These are phyloP conservation scores for Drosophila tani DNA, from an alignment of 1,140 invertebrate genomes.

Conservation along the genomic window DNA sequence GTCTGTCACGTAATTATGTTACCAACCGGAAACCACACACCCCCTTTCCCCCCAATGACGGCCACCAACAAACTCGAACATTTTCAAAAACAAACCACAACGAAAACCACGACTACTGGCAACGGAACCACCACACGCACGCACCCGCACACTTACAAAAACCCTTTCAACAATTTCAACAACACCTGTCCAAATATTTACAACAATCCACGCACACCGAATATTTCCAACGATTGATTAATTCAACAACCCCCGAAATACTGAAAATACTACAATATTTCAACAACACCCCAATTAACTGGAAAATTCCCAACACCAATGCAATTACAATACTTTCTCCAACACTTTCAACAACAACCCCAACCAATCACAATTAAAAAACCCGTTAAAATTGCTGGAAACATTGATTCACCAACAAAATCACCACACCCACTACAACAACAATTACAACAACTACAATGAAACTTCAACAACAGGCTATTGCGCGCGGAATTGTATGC, in stretches of 20 bases:
- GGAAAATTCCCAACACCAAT: not conserved
- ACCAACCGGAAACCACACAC: slow-evolving; percentile 21
- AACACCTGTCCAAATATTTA: not conserved
- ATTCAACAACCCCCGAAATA: not conserved
- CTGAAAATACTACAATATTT: not conserved
- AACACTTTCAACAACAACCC: slow-evolving; percentile 17
- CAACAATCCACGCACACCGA: not conserved
- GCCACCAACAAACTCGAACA: slow-evolving; percentile 28
- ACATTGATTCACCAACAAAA: not conserved
- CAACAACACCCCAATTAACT: not conserved
- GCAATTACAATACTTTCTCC: slow-evolving; percentile 11
- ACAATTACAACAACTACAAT: slow-evolving; percentile 27
- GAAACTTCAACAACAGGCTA: slow-evolving; percentile 85
- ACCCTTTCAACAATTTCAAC: not conserved
- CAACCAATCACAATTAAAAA: slow-evolving; percentile 1
- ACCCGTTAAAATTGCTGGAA: not conserved
- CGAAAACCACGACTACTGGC: slow-evolving; percentile 10
- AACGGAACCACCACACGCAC: slow-evolving; percentile 2
- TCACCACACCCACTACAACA: slow-evolving; percentile 26
- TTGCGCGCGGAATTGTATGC: slow-evolving; percentile 88
- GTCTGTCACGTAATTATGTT: slow-evolving; percentile 65
- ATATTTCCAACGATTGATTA: not conserved
- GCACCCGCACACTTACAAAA: slow-evolving; percentile 4
- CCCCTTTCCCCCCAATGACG: slow-evolving; percentile 23
- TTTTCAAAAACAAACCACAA: slow-evolving; percentile 39